Evolutionary conservation across 2,888 invertebrate genomes (phyloP), one percentile per base, ranked within the genome.

Genomic region (Coenonympha glycerion): DNA sequence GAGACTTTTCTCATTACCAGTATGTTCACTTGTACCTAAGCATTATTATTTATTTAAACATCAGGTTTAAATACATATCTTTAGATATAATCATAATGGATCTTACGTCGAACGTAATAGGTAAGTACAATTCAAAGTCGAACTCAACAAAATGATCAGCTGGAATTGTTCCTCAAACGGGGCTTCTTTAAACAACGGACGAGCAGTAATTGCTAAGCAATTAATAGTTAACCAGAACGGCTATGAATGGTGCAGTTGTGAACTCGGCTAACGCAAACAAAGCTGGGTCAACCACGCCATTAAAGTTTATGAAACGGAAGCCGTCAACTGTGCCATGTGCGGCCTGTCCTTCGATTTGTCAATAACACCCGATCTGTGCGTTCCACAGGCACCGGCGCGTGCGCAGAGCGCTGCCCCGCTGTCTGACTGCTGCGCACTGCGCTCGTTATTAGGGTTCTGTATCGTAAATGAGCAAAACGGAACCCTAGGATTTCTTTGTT

Each of bases 221-320:
- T 84, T 80, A 82, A 80, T 73, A 79, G 79, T 76, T 79, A 64
- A 80, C 75, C 66, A 74, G 77, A 81, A 82, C 59, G 61, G 63
- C 69, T 69, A 69, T 78, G 71, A 79, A 79, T 74, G 76, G 71
- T 71, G 69, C 74, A 75, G 77, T 83, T 83, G 81, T 82, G 72
- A 73, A 73, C 69, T 71, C 64, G 71, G 66, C 64, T 77, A 76
- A 83, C 72, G 72, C 76, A 85, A 87, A 86, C 86, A 87, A 78
- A 83, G 85, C 78, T 78, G 85, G 85, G 86, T 84, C 84, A 81
- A 85, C 86, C 85, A 71, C 81, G 78, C 76, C 76, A 72, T 86
- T 83, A 86, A 87, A 85, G 61, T 83, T 84, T 80, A 79, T 82
- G 80, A 84, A 86, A 86, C 87, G 87, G 86, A 85, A 85, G 85